Percentiles rank a stretch among this genome's conserved stretches.
Evolutionary conservation across 2,888 invertebrate species (phyloP).

Genomic region (Argyra leucocephala): DNA sequence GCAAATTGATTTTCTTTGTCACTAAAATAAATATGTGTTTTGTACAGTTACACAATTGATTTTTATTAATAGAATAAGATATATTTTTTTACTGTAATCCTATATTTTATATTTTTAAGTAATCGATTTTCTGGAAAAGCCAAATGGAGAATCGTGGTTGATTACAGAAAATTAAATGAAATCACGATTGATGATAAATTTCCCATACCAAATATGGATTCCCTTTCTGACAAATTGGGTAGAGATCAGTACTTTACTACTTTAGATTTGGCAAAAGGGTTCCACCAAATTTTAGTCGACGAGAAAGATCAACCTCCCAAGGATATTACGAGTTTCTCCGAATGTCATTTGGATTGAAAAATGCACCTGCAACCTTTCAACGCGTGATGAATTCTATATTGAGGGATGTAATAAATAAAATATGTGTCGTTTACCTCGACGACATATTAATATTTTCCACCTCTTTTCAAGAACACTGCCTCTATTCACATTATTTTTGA

Average conservation of each 20-base stretch:
- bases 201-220: constrained; percentile 17
- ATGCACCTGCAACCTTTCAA: constrained; percentile 25
- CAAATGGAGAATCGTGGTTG: constrained; percentile 16
- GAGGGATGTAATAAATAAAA: constrained; percentile 20
- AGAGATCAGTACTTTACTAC: constrained; percentile 22
- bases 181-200: constrained; percentile 16
- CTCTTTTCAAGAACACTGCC: constrained; percentile 14
- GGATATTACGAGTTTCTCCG: constrained; percentile 23
- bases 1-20: too few species aligned
- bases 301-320: constrained; percentile 18
- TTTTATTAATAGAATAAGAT: too few species aligned
- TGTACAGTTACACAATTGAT: too few species aligned
- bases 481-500: not conserved
- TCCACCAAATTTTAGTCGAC: constrained; percentile 23
- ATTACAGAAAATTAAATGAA: constrained; percentile 16
- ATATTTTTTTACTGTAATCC: too few species aligned
- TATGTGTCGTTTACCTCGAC: constrained; percentile 18
- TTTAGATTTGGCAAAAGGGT: constrained; percentile 22
- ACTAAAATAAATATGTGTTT: too few species aligned
- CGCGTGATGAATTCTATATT: constrained; percentile 23
- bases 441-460: constrained; percentile 18
- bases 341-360: constrained; percentile 25
- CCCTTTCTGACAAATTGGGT: constrained; percentile 19
- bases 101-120: too few species aligned
- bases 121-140: constrained; percentile 14